Base-by-base conservation (phyloP, 1,140 invertebrate species). In the Magallana ariakensis region DNA sequence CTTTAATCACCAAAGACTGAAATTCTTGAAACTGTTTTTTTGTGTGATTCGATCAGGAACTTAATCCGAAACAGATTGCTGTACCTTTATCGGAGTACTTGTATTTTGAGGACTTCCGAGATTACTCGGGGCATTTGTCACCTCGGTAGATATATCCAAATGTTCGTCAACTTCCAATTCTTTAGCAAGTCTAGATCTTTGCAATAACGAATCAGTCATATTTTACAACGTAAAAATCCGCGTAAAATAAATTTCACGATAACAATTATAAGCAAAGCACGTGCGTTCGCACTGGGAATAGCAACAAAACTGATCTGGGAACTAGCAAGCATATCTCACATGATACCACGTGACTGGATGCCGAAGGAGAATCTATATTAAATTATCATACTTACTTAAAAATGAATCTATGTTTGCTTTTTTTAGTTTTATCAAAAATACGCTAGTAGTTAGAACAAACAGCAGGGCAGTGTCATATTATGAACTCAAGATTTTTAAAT, bases 51-150 rank as follows among this genome's bases (percentile, higher is more conserved):
- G 22, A 82, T 3, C 16, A 82, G 26, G 6, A 13, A 13, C 16
- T 82, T 33, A 6, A 46, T 82, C 80, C 80, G 46, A 26, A 82
- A 82, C 80, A 82, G 80, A 19, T 82, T 82, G 80, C 80, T 82
- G 80, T 55, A 54, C 80, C 16, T 82, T 55, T 26, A 13, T 15
- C 1, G 80, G 80, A 82, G 80, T 46, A 26, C 4, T 82, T 13
- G n/a, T n/a, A 8, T 33, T 82, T 46, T 46, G 33, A 46, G 57
- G 57, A 53, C 46, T 13, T 11, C 22, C 13, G n/a, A 33, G 22
- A 13, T 82, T 19, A 53, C 19, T 46, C 53, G 80, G 46, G 19
- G 46, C 46, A 82, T 82, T 82, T 46, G n/a, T 15, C 46, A 26
- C 80, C 16, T 82, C 70, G 5, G 11, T 11, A 16, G 19, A 26